phyloP scores from a whole-genome alignment of 2,797 vertebrate species.

The Alectoris magna region DNA sequence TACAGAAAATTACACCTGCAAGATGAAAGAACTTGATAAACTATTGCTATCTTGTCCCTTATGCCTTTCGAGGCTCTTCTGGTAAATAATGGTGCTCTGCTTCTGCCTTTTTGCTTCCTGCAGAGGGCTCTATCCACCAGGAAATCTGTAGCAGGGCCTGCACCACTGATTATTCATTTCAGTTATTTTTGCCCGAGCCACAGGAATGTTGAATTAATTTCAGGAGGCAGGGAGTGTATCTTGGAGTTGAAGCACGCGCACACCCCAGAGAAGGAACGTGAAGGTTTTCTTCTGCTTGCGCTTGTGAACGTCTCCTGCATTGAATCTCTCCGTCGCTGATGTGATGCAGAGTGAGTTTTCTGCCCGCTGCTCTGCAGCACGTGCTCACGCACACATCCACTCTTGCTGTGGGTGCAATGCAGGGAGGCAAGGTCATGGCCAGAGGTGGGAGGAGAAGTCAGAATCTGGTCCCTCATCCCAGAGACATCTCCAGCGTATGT shows the following conservation, averaged over 20 bases:
- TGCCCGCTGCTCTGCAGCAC: background rate
- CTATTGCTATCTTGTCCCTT: background rate
- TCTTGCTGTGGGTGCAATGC: background rate
- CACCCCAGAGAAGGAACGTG: conserved; percentile 18
- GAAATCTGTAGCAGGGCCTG: conserved; percentile 27
- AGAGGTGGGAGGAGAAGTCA: background rate
- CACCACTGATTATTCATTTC: background rate
- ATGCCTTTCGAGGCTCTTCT: background rate
- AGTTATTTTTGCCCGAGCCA: conserved; percentile 26
- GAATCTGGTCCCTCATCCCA: background rate
- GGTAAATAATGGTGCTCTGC: background rate
- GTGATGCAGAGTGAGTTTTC: background rate
- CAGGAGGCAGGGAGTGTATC: conserved; percentile 51
- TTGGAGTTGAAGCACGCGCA: conserved; percentile 29
- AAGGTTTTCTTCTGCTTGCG: conserved; percentile 41
- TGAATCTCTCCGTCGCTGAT: background rate
- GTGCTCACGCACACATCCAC: background rate
- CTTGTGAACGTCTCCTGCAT: background rate
- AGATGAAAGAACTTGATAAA: background rate
- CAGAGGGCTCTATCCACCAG: conserved; percentile 75
- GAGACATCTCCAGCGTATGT: background rate
- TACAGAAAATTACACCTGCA: background rate
- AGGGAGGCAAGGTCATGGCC: background rate
- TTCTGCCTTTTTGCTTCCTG: conserved; percentile 38
- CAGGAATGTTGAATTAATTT: conserved; percentile 71